Conservation (phyloP, 2,797 vertebrate species). For the Pipistrellus nathusii region DNA sequence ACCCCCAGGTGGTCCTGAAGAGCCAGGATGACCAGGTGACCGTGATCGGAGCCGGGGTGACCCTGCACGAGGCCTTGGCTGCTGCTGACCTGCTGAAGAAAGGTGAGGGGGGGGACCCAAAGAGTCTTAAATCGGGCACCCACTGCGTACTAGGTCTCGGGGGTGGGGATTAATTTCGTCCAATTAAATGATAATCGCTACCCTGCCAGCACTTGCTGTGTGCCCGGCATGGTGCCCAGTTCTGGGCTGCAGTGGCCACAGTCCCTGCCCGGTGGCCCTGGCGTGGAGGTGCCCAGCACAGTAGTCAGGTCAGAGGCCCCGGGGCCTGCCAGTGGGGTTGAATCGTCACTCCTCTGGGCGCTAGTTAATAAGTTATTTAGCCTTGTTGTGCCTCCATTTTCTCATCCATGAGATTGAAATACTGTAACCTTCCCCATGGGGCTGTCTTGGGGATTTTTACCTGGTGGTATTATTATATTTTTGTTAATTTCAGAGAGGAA, state of each 20-base stretch:
- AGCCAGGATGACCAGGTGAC: slow-evolving; percentile 96
- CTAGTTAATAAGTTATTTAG: background rate
- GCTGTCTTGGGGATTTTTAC: background rate
- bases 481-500: too few relatives aligned
- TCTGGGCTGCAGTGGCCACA: background rate
- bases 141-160: rapidly evolving
- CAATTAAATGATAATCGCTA: background rate
- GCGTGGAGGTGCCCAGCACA: background rate
- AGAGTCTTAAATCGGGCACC: rapidly evolving
- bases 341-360: background rate
- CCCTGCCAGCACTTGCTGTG: background rate
- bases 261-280: background rate
- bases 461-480: too few relatives aligned
- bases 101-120: slow-evolving; percentile 87
- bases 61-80: slow-evolving; percentile 94
- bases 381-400: background rate
- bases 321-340: background rate
- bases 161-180: background rate
- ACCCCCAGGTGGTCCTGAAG: slow-evolving; percentile 93
- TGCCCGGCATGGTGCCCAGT: background rate
- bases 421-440: background rate
- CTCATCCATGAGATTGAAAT: background rate
- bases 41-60: slow-evolving; percentile 95
- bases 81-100: slow-evolving; percentile 96
- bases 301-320: background rate